phyloP scores from a whole-genome alignment of 2,113 vertebrate species.

The Panthera leo region DNA sequence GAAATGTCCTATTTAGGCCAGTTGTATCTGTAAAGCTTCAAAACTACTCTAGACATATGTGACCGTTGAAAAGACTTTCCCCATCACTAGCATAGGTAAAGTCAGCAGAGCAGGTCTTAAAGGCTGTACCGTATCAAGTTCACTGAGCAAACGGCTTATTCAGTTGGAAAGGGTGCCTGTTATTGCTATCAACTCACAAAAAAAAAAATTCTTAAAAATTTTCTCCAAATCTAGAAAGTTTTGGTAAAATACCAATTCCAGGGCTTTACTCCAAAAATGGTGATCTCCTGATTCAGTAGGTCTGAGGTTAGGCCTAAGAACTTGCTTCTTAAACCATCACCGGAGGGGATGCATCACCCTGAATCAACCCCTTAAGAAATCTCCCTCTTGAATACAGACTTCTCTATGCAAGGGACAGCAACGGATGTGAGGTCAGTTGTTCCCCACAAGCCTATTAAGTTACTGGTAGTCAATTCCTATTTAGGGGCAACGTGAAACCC shows the following conservation, averaged over 20 bases:
- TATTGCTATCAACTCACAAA: not conserved
- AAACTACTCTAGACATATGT: not conserved
- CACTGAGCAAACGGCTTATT: not conserved
- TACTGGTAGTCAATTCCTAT: not conserved
- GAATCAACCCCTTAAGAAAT: not conserved
- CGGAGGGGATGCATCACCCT: too few species aligned
- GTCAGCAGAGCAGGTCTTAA: too few species aligned
- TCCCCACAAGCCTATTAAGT: not conserved
- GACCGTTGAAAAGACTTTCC: not conserved
- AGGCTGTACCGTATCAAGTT: accelerated
- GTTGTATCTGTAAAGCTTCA: not conserved
- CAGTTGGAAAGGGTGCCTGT: not conserved
- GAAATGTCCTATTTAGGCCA: not conserved
- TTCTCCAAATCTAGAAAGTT: not conserved
- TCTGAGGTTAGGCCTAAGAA: not conserved
- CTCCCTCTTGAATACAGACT: not conserved
- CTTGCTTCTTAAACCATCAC: not conserved
- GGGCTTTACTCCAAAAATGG: not conserved
- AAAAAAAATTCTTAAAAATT: not conserved
- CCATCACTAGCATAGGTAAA: not conserved
- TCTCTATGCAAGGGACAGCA: not conserved
- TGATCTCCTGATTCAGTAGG: not conserved
- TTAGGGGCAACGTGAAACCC: not conserved
- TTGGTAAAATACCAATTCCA: not conserved
- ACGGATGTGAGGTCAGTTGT: not conserved